Conservation (phyloP, 2,797 vertebrate genomes). For the Scolopax rusticola region DNA sequence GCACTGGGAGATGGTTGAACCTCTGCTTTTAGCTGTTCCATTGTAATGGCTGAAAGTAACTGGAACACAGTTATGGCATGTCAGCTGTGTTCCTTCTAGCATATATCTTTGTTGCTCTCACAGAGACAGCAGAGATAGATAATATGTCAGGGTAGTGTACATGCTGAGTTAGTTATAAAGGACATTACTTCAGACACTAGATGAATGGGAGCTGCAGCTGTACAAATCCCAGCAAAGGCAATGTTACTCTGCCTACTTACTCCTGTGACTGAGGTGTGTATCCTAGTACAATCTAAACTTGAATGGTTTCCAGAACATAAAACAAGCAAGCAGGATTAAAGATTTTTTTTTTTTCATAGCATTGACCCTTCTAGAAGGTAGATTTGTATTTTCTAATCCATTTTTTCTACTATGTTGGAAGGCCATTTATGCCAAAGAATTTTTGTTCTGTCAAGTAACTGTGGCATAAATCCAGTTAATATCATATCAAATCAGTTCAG, state of each 20-base stretch:
- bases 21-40: neutral
- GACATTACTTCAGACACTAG: neutral
- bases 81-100: neutral
- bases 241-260: neutral
- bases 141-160: neutral
- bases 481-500: neutral
- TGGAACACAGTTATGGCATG: neutral
- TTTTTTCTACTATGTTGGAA: slow-evolving; percentile 11
- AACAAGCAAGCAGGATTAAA: neutral
- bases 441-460: slow-evolving; percentile 13
- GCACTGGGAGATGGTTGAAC: neutral
- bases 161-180: neutral
- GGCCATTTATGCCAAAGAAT: neutral
- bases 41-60: neutral
- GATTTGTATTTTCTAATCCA: slow-evolving; percentile 16
- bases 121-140: neutral
- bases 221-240: neutral
- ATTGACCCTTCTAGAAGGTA: neutral
- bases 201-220: neutral
- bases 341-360: neutral
- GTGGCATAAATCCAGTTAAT: slow-evolving; percentile 15
- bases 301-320: neutral
- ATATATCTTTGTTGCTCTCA: neutral
- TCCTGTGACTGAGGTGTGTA: neutral
- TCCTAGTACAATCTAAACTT: neutral